Conservation (phyloP, 2,888 invertebrate genomes). For the Hofmannophila pseudospretella region DNA sequence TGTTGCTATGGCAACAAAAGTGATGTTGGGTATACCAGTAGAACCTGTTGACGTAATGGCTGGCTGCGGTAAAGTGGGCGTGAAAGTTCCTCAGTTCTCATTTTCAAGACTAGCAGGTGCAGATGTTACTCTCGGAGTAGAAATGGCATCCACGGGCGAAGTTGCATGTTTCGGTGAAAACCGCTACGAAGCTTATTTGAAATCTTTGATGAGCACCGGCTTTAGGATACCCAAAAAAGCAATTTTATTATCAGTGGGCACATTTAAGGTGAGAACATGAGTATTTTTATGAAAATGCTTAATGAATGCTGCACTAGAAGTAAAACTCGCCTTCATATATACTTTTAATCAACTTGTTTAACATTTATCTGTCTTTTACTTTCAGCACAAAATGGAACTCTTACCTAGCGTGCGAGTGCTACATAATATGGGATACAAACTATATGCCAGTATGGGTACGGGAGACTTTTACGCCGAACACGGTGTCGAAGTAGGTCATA, state of each 20-base stretch:
- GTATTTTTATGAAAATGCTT: background rate
- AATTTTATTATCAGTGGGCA: conserved; percentile 96
- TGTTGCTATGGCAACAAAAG: conserved; percentile 96
- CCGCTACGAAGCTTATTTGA: conserved; percentile 97
- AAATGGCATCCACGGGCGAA: conserved; percentile 99
- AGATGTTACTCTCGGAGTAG: conserved; percentile 98
- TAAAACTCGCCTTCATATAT: too few species aligned
- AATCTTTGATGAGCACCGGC: conserved; percentile 98
- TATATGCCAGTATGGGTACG: conserved; percentile 99
- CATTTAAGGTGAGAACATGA: conserved; percentile 89
- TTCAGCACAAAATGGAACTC: conserved; percentile 94
- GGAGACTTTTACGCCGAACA: conserved; percentile 98
- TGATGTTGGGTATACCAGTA: conserved; percentile 91
- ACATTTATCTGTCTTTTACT: too few species aligned
- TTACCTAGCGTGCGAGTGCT: conserved; percentile 88
- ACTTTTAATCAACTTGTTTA: too few species aligned
- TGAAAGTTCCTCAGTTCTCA: conserved; percentile 99
- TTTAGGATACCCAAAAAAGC: conserved; percentile 96
- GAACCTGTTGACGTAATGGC: conserved; percentile 89
- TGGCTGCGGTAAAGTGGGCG: conserved; percentile 94
- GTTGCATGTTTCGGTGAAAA: conserved; percentile 99
- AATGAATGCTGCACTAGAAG: too few species aligned
- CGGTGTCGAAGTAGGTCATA: conserved; percentile 91
- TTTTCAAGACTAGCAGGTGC: conserved; percentile 98
- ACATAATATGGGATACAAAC: conserved; percentile 94